These are phyloP conservation scores for Phaenicophaeus curvirostris DNA, from an alignment of 2,797 vertebrate genomes.

Conservation along the genomic window DNA sequence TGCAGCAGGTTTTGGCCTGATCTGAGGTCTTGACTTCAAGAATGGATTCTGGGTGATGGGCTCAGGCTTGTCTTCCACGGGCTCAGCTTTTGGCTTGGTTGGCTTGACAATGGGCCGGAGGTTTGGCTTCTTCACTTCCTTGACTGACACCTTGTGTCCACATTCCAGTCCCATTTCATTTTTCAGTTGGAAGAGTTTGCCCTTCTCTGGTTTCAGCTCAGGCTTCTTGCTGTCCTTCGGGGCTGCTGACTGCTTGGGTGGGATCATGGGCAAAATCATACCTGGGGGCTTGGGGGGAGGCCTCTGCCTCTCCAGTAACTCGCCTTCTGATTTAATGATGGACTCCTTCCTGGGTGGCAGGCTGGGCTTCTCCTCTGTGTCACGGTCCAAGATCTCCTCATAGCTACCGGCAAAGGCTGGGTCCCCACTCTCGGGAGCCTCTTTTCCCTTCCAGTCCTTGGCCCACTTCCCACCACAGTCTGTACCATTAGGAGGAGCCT, in stretches of 20 bases:
- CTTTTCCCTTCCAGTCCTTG: slow-evolving; percentile 90
- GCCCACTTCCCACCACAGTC: slow-evolving; percentile 83
- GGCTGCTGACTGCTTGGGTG: slow-evolving; percentile 81
- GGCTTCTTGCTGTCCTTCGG: slow-evolving; percentile 84
- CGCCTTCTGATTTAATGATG: slow-evolving; percentile 92
- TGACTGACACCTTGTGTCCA: slow-evolving; percentile 92
- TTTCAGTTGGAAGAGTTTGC: slow-evolving; percentile 87
- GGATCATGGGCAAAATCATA: slow-evolving; percentile 83
- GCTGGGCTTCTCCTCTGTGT: slow-evolving; percentile 91
- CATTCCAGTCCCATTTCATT: slow-evolving; percentile 98
- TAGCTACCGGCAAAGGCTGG: slow-evolving; percentile 60
- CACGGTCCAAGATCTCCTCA: slow-evolving; percentile 74
- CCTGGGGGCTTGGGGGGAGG: slow-evolving; percentile 90
- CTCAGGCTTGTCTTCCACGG: slow-evolving; percentile 81
- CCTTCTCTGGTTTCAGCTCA: slow-evolving; percentile 89
- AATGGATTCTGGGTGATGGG: slow-evolving; percentile 75
- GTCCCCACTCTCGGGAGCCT: slow-evolving; percentile 71
- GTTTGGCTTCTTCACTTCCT: slow-evolving; percentile 95
- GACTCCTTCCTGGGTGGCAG: slow-evolving; percentile 93
- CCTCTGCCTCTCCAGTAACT: slow-evolving; percentile 83
- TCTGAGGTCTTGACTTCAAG: slow-evolving; percentile 88
- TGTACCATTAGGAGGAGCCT: slow-evolving; percentile 81
- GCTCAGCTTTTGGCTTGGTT: slow-evolving; percentile 85
- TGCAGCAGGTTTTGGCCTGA: slow-evolving; percentile 90
- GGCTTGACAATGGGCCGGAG: slow-evolving; percentile 91